Base-by-base conservation (phyloP, 2,888 invertebrate species). In the Epirrita christyi region DNA sequence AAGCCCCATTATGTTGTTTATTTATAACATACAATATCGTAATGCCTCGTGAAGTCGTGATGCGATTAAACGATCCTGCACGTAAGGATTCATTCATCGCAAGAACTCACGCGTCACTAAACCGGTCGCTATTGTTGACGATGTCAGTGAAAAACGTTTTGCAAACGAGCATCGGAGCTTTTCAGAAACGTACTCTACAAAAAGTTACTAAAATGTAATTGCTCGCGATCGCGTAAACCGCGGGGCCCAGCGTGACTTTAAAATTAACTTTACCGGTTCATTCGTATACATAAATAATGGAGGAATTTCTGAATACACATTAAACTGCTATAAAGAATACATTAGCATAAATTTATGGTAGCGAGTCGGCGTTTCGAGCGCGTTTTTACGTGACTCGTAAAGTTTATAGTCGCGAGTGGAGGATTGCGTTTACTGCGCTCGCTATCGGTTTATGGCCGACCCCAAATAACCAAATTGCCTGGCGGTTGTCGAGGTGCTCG, bases 281-380 rank as follows among this genome's bases (percentile, higher is more conserved):
- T 89, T 90, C 88, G 88, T 86, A 88, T 86, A 89, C 88, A 90
- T 91, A 91, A 92, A 92, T 91, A 92, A 90, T 88, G 88, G 85
- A 81, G 86, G 91, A 88, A 92, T 92, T 91, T 88, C 88, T 88
- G 90, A 89, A 92, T 91, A 89, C 89, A 87, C 91, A 92, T 91
- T 91, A 91, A 92, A 91, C 88, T 91, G 88, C 91, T 90, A 92
- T 92, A 92, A 90, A 91, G 92, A 92, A 92, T 92, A 91, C 91
- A 92, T 92, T 92, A 92, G 90, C 92, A 92, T 92, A 90, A 92
- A 92, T 92, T 92, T 91, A 92, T 89, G 88, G 90, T 83, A 87
- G 91, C 87, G 81, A 88, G 87, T 88, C 86, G 88, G 85, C 87
- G 87, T 88, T 88, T 85, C 84, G 87, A 89, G 87, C 89, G 88